A percentile compares a stretch with the other conserved stretches of the same genome.
Conservation (phyloP, 2,888 invertebrate species). For the Diogma glabrata region DNA sequence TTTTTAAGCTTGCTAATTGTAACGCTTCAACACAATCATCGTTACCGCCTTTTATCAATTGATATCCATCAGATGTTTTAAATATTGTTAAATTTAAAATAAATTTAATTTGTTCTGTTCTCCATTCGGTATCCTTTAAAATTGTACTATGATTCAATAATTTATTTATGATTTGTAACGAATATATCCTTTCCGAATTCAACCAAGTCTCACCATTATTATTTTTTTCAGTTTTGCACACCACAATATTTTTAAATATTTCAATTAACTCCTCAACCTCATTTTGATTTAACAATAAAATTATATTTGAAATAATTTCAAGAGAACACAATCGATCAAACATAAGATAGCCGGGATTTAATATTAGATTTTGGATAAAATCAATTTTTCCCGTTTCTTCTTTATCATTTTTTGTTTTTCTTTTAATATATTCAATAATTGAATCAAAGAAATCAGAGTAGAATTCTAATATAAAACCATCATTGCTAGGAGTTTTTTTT, state of each 20-base stretch:
- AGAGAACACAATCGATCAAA: conserved; percentile 61
- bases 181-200: conserved; percentile 55
- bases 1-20: background rate
- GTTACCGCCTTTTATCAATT: conserved; percentile 9
- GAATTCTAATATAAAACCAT: conserved; percentile 45
- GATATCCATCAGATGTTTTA: conserved; percentile 39
- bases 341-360: conserved; percentile 58
- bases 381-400: conserved; percentile 43
- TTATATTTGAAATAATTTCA: conserved; percentile 50
- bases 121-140: conserved; percentile 42
- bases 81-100: conserved; percentile 54
- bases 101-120: conserved; percentile 50
- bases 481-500: conserved; percentile 45
- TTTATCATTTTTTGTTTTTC: no score
- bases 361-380: conserved; percentile 49
- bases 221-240: conserved; percentile 42
- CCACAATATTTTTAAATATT: conserved; percentile 48
- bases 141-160: conserved; percentile 34
- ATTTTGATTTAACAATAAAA: conserved; percentile 44
- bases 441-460: conserved; percentile 34
- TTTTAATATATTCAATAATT: conserved; percentile 41
- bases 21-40: conserved; percentile 1
- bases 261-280: conserved; percentile 52
- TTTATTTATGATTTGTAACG: conserved; percentile 44
- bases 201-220: conserved; percentile 44